Percentiles rank a stretch among this genome's conserved stretches.
phyloP scores from a whole-genome alignment of 2,113 vertebrate genomes.

The Pongo abelii region DNA sequence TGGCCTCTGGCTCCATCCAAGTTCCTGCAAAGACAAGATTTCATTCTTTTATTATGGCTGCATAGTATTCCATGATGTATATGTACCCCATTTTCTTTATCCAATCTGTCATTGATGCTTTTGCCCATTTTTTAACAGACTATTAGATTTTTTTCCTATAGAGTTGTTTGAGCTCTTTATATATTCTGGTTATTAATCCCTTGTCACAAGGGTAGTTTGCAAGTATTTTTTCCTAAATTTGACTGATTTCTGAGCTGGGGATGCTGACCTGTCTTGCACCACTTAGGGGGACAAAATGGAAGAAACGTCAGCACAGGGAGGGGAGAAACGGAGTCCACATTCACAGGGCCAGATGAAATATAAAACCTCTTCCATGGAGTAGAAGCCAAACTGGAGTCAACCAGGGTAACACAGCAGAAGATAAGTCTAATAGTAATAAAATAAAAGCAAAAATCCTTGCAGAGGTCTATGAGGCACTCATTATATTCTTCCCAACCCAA shows the following conservation, averaged over 20 bases:
- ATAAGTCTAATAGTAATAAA: neutral
- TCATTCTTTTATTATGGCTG: no score
- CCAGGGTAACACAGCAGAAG: neutral
- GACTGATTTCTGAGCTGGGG: neutral
- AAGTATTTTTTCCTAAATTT: neutral
- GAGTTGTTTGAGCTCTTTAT: no score
- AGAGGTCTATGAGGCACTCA: fast-evolving
- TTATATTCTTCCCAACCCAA: no score
- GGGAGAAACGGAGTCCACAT: neutral
- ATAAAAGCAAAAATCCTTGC: neutral
- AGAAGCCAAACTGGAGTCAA: neutral
- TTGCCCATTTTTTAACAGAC: no score
- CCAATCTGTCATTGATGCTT: no score
- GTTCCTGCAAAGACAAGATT: no score
- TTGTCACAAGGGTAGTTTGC: no score
- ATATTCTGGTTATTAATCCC: no score
- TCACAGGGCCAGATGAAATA: neutral
- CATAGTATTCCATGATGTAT: no score
- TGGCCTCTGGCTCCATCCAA: no score
- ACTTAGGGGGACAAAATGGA: neutral
- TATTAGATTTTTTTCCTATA: no score
- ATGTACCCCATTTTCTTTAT: no score
- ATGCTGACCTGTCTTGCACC: neutral
- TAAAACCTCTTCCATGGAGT: neutral
- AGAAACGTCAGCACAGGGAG: neutral